A percentile compares a stretch with the other conserved stretches of the same genome.
Conservation (phyloP, 2,113 vertebrate species). For the Actenoides hombroni region DNA sequence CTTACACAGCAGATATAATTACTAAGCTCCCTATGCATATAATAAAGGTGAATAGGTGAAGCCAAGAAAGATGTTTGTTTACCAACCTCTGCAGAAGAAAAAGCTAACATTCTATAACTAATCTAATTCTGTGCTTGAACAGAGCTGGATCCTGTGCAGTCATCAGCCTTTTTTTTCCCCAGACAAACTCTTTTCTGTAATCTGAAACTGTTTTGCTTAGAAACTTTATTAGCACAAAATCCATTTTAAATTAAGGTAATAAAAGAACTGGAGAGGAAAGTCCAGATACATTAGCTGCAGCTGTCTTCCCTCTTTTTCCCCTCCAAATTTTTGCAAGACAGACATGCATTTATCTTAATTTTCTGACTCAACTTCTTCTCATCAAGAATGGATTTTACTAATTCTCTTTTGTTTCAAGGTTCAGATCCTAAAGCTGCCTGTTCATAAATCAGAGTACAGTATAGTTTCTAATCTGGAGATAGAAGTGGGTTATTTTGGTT, state of each 20-base stretch:
- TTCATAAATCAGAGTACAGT: neutral
- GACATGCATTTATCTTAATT: conserved; percentile 36
- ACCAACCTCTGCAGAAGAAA: conserved; percentile 1
- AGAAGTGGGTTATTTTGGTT: neutral
- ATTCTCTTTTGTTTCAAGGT: neutral
- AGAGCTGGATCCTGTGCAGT: conserved; percentile 25
- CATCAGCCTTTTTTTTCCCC: neutral
- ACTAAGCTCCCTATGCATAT: neutral
- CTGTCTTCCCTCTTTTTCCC: conserved; percentile 29
- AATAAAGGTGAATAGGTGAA: conserved; percentile 38
- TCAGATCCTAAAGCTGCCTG: neutral
- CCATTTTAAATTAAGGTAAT: conserved; percentile 49
- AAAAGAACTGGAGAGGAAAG: conserved; percentile 23
- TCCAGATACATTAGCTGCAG: neutral
- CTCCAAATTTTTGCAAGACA: neutral
- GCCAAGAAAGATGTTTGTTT: conserved; percentile 51
- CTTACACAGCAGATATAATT: conserved; percentile 9
- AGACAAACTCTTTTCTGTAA: neutral
- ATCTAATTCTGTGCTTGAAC: conserved; percentile 40
- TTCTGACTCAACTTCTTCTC: neutral
- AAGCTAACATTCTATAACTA: conserved; percentile 20
- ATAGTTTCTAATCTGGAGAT: neutral
- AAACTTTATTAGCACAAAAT: conserved; percentile 39
- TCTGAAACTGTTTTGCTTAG: conserved; percentile 37
- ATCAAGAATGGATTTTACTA: neutral